A percentile compares a stretch with the other conserved stretches of the same genome.
Conservation (phyloP, 2,888 invertebrate genomes). For the Heliconius erato region DNA sequence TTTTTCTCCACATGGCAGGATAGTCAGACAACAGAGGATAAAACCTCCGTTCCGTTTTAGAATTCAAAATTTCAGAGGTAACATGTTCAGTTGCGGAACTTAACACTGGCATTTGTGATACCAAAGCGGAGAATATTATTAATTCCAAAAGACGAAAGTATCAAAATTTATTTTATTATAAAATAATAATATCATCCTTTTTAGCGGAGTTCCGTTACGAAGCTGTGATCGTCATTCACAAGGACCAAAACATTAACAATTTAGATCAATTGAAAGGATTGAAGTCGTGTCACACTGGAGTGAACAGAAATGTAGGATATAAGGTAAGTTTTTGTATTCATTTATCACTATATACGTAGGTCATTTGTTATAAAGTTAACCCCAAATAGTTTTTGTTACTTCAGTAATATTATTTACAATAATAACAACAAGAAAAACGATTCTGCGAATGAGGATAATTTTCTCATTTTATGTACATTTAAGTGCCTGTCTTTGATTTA, state of each 20-base stretch:
- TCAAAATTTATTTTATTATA: background rate
- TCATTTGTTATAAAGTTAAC: no score
- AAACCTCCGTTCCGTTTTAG: no score
- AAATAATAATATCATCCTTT: conserved; percentile 47
- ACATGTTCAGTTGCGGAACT: background rate
- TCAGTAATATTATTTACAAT: no score
- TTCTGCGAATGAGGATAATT: no score
- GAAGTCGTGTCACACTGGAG: conserved; percentile 94
- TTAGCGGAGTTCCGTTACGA: conserved; percentile 92
- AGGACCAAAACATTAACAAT: conserved; percentile 88
- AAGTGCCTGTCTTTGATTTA: no score
- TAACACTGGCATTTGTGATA: background rate
- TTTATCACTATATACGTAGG: background rate
- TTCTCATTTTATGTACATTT: no score
- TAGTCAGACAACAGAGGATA: no score
- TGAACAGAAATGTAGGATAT: conserved; percentile 95
- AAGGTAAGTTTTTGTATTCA: conserved; percentile 78
- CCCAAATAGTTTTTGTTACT: no score
- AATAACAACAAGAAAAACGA: no score
- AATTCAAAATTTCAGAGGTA: no score
- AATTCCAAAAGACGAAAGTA: no score
- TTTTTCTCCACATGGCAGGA: background rate
- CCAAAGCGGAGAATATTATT: no score
- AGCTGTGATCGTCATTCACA: conserved; percentile 92
- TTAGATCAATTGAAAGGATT: conserved; percentile 90